These are phyloP conservation scores for Hydrozoanthus gracilis DNA, from an alignment of 92 coral and sea anemone species.

Conservation along the genomic window DNA sequence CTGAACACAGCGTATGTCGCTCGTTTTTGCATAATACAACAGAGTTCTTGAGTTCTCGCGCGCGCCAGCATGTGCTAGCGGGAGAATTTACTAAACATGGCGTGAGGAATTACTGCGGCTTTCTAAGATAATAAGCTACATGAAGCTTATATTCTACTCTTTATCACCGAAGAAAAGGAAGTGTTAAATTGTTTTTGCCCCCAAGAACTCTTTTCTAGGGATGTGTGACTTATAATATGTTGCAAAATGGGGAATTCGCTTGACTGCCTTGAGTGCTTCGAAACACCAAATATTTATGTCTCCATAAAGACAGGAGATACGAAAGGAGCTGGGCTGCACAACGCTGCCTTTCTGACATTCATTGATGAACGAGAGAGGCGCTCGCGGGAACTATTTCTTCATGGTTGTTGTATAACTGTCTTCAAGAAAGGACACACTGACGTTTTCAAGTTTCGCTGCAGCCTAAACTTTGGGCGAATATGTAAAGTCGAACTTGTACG, in stretches of 20 bases:
- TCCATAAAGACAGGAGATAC: conserved; percentile 97
- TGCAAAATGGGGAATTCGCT: conserved; percentile 84
- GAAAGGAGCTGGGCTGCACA: conserved; percentile 88
- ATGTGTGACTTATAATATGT: background rate
- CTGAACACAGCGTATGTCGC: background rate
- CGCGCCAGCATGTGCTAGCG: background rate
- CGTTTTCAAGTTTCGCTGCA: conserved; percentile 71
- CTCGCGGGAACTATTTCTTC: conserved; percentile 75
- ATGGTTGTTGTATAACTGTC: conserved; percentile 93
- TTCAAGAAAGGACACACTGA: conserved; percentile 98
- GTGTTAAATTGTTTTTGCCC: too few species aligned
- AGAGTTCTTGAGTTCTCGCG: background rate
- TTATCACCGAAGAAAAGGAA: background rate
- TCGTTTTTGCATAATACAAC: background rate
- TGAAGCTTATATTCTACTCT: background rate
- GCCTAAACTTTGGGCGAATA: conserved; percentile 70
- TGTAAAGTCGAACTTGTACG: conserved; percentile 78
- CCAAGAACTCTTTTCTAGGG: background rate
- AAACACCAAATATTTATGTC: conserved; percentile 73
- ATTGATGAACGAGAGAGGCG: conserved; percentile 84
- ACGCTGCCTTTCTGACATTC: conserved; percentile 78
- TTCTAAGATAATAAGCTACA: background rate
- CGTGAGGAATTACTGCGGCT: background rate
- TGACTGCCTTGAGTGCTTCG: conserved; percentile 84
- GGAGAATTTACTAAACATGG: background rate